phyloP scores from a whole-genome alignment of 2,113 vertebrate genomes.

The Jacana jacana region DNA sequence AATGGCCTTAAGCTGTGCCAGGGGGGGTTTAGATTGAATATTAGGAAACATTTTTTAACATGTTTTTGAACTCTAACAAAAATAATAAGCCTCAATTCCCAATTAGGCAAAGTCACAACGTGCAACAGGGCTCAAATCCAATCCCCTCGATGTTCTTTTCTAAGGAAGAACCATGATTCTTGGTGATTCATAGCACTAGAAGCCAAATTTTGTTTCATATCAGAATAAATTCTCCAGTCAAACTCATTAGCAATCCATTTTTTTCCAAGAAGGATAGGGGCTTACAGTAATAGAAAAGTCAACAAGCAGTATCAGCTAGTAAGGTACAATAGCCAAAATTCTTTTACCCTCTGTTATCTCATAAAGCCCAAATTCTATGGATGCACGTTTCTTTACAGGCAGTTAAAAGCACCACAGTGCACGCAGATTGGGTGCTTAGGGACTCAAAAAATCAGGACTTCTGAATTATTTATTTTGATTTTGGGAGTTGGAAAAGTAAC shows the following conservation, averaged over 20 bases:
- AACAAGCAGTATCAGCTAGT: not conserved
- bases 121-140: not conserved
- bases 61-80: not conserved
- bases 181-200: not conserved
- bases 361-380: not conserved
- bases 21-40: no score
- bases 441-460: not conserved
- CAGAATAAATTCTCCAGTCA: not conserved
- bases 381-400: not conserved
- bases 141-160: not conserved
- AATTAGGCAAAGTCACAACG: not conserved
- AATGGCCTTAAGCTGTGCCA: no score
- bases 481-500: not conserved
- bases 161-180: not conserved
- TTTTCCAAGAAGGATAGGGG: not conserved
- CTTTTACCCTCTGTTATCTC: not conserved
- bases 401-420: not conserved
- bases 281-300: not conserved
- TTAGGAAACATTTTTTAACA: no score
- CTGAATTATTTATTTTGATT: not conserved
- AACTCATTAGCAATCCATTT: not conserved
- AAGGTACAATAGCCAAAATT: not conserved
- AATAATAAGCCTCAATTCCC: not conserved
- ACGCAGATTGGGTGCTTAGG: not conserved
- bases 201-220: not conserved